Evolutionary conservation across 2,113 vertebrate species (phyloP).

Genomic region (Eulacestoma nigropectus): DNA sequence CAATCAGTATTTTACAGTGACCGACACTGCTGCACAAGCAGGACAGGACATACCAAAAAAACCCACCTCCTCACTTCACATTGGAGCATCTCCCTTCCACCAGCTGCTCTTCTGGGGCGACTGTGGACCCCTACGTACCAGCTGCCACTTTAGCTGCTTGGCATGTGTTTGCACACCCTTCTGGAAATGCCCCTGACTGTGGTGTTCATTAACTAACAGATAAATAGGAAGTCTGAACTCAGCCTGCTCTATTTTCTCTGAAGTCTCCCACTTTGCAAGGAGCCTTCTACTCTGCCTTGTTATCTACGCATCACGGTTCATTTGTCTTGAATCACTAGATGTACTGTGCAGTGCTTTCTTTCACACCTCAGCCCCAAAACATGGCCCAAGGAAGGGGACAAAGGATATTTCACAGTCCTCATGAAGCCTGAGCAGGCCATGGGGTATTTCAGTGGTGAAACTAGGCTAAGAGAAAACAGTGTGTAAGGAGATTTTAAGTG

Average conservation of each 20-base stretch:
- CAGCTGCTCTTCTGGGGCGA: not conserved
- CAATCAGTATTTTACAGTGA: not conserved
- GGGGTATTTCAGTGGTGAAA: not conserved
- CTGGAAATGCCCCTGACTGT: not conserved
- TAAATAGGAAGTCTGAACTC: not conserved
- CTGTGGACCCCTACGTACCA: accelerated
- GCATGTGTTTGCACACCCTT: not conserved
- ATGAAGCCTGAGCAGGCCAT: not conserved
- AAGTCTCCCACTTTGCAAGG: not conserved
- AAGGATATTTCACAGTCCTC: not conserved
- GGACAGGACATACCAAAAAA: not conserved
- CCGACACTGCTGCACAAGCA: not conserved
- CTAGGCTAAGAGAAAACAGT: not conserved
- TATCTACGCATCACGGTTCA: not conserved
- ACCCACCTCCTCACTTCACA: not conserved
- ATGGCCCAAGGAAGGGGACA: not conserved
- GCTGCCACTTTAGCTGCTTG: not conserved
- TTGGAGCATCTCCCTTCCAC: accelerated
- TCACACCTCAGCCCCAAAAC: not conserved
- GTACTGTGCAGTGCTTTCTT: not conserved
- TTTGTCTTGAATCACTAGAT: not conserved
- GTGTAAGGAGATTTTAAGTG: not conserved
- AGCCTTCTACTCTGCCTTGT: not conserved
- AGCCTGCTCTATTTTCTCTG: not conserved
- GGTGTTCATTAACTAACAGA: not conserved